phyloP scores from a whole-genome alignment of 2,888 invertebrate genomes.

The Buathra laborator region DNA sequence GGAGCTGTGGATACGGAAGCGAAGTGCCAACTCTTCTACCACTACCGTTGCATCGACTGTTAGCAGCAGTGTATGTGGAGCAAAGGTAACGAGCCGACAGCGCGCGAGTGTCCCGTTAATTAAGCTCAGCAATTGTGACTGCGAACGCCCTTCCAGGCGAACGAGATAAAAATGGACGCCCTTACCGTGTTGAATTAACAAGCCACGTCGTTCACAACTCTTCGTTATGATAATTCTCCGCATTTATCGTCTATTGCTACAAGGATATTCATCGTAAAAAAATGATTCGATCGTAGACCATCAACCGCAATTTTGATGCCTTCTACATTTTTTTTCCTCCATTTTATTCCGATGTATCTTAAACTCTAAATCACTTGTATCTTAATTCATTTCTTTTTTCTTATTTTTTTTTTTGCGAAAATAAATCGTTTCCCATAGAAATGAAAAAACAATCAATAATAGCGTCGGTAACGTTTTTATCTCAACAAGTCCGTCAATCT shows the following conservation, averaged over 20 bases:
- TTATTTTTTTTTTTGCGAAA: constrained; percentile 7
- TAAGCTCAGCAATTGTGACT: constrained; percentile 44
- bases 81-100: constrained; percentile 12
- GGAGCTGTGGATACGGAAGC: constrained; percentile 7
- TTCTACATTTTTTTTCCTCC: no score
- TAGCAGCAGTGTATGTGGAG: constrained; percentile 33
- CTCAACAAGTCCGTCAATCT: constrained; percentile 47
- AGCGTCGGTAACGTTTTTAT: constrained; percentile 11
- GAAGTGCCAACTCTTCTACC: not conserved
- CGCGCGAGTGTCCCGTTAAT: constrained; percentile 59
- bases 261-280: not conserved
- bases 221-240: not conserved
- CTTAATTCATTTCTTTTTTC: not conserved
- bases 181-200: constrained; percentile 1
- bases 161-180: constrained; percentile 28
- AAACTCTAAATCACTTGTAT: not conserved
- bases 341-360: not conserved
- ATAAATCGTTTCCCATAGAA: constrained; percentile 1
- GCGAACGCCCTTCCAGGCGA: not conserved
- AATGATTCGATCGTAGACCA: no score
- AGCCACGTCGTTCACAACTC: not conserved
- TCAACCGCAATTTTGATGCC: no score
- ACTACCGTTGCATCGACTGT: constrained; percentile 22
- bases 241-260: not conserved
- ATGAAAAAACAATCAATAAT: constrained; percentile 54